Evolutionary conservation across 1,140 invertebrate species (phyloP).

Genomic region (Bombus ignitus): DNA sequence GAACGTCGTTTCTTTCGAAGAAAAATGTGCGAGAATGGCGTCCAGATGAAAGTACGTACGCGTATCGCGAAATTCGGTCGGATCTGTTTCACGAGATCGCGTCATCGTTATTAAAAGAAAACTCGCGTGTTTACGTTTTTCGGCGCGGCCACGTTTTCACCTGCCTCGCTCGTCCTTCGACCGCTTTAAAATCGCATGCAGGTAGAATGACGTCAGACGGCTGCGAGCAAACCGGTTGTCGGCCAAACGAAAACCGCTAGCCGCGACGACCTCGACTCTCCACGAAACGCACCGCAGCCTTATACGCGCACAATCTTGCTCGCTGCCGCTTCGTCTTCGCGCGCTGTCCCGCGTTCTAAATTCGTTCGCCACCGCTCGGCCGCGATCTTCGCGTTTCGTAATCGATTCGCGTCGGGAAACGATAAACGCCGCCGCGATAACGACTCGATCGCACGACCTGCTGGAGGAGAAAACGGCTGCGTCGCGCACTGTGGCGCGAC

Average conservation of each 20-base stretch:
- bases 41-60: no score
- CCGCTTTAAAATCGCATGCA: conserved; percentile 73
- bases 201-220: conserved; percentile 72
- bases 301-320: conserved; percentile 40
- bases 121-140: conserved; percentile 51
- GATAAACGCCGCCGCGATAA: no score
- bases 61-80: no score
- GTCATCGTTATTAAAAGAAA: conserved; percentile 35
- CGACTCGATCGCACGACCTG: no score
- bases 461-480: no score
- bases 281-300: conserved; percentile 65
- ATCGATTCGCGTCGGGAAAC: no score
- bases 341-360: not conserved
- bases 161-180: conserved; percentile 69
- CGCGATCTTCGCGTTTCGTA: no score
- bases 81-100: not conserved
- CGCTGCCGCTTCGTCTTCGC: not conserved
- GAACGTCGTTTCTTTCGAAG: no score
- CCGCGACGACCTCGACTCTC: conserved; percentile 74
- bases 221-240: conserved; percentile 69
- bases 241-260: conserved; percentile 77
- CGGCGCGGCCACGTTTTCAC: conserved; percentile 56
- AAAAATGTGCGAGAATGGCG: accelerated
- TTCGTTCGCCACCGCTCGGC: no score
- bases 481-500: no score